Base-by-base conservation (phyloP, 2,797 vertebrate genomes). In the Scleropages formosus region DNA sequence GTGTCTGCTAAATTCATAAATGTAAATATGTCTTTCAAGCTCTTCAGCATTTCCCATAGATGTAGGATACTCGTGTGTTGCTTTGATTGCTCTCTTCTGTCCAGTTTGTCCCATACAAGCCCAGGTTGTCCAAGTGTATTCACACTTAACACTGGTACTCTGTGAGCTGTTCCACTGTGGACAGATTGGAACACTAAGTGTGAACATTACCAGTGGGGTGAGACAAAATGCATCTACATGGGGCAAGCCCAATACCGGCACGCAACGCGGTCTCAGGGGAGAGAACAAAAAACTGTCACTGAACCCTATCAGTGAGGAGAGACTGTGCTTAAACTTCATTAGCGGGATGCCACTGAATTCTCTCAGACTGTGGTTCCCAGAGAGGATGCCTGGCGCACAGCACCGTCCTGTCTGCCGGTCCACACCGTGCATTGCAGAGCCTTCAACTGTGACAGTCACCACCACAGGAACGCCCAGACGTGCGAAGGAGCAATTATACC, bases 401-500 rank as follows among this genome's bases (percentile, higher is more conserved):
- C 49, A 24, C 65, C 44, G 64, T n/a, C n/a, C n/a, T n/a, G n/a
- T 69, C 66, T 61, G 39, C 66, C 64, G 46, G 27, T 9, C 69
- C 18, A 13, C 26, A 1, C 15, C 24, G 22, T 9, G 59, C 67
- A 63, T 56, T 22, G 59, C 13, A 18, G 24, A 71, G 12, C 60
- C 58, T 39, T 61, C 65, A 39, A 62, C 58, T 39, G 75, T 62
- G 75, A 76, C 67, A 76, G 46, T 20, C 12, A 8, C n/a, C 4
- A 44, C 65, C 74, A 20, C 66, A 63, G 47, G 46, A 76, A 71
- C 26, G 67, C 67, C 44, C 20, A 44, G 46, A 64, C 60, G 26
- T 76, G 75, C 39, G 46, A 63, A 53, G 59, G 59, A 49, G 44
- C 66, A 39, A 76, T 70, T 63, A 76, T 20, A 63, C 58, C 46